Evolutionary conservation across 2,797 vertebrate species (phyloP), one percentile per base, ranked within the genome.

Genomic region (Xiphorhynchus erythropygius): DNA sequence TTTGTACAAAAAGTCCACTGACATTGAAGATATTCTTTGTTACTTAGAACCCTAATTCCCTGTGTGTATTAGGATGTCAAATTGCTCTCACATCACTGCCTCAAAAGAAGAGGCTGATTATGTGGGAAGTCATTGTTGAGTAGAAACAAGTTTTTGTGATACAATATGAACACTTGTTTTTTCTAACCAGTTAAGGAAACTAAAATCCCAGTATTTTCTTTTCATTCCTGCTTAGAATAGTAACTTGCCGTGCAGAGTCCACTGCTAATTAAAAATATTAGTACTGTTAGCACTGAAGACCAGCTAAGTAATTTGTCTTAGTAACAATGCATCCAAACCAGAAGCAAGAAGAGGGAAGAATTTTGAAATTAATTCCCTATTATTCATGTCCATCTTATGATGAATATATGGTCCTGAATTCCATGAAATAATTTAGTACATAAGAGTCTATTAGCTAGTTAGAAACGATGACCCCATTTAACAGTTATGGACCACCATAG

Each of bases 401-500:
- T 77, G 85, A 91, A 97, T 96, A 84, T 89, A 75, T 89, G 49
- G 87, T 89, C 80, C 97, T 96, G 87, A 97, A 94, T 96, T 98
- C 95, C 75, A 92, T 97, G 96, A 97, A 98, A 98, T 98, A 98
- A 98, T 98, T 98, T 98, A 98, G 94, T 95, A 94, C 93, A 62
- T 84, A 92, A 91, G 95, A 98, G 98, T 98, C 98, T 98, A 98
- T 98, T 97, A 98, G 97, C 97, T 65, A 83, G 97, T 97, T 97
- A 93, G 96, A 98, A 99, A 98, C 97, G 98, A 97, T 97, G 98
- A 98, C 98, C 98, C 97, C 98, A 96, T 98, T 98, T 98, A 97
- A 97, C 97, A 96, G 97, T 97, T 98, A 98, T 98, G 97, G 98
- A 98, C 98, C 93, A 94, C 71, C 83, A 92, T 91, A 98, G 96